Evolutionary conservation across 2,888 invertebrate species (phyloP), one percentile per base, ranked within the genome.

Genomic region (Anthrax anthrax): DNA sequence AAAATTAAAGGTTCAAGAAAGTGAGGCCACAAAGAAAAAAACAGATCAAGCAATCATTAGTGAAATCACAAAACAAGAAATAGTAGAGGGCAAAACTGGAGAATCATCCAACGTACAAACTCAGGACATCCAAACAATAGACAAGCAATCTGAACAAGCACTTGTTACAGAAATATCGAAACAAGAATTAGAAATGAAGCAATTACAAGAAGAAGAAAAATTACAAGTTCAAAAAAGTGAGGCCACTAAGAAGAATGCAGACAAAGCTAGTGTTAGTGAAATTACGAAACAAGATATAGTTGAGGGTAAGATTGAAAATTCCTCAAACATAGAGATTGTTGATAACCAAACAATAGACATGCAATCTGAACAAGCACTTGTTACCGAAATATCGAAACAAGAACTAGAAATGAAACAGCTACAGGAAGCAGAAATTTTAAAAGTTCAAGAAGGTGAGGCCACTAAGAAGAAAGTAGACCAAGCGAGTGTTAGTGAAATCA

Each of bases 101-200:
- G 19, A 34, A 32, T 12, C 10, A 16, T n/a, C 23, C 2, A 32
- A 39, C 32, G 14, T n/a, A 19, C 14, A 39, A 39, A 1, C 9
- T 9, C 4, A 34, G 5, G 6, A 4, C 4, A 2, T 27, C 23
- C 8, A 27, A 27, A 9, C 5, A 27, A 2, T 27, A 12, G 29
- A 3, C 12, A 12, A 5, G 3, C 4, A 9, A 5, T 8, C 2
- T 32, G 12, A 2, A 32, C 9, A 32, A 32, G 29, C 29, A 5
- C 1, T 4, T 1, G 2, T 1, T 9, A 29, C 42, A 14, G 37
- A 46, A 38, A 43, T 50, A 50, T 39, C 46, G 43, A 47, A 44
- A 27, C 44, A 54, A 42, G 47, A 54, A 43, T 43, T 51, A 29
- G 52, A 49, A 46, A 32, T 49, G 36, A 45, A 53, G 27, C 47